A percentile compares a stretch with the other conserved stretches of the same genome.
Conservation (phyloP, 2,113 vertebrate genomes). For the Phodopus roborovskii region DNA sequence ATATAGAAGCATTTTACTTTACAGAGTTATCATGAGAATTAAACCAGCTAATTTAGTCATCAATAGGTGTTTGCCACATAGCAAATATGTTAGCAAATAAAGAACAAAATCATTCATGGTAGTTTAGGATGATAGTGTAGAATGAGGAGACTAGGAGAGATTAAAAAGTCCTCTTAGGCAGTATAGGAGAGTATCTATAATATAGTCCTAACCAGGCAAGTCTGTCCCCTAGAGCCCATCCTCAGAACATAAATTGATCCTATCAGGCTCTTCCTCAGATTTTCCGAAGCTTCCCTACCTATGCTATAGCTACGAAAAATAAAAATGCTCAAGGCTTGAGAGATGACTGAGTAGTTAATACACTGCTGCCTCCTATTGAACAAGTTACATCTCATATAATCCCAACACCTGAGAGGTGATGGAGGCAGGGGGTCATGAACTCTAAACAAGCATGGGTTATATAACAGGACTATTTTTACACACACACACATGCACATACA, state of each 20-base stretch:
- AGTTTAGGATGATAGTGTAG: not conserved
- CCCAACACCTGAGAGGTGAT: not conserved
- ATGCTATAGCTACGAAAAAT: not conserved
- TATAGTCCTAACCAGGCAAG: not conserved
- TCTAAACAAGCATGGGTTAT: not conserved
- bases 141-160: not conserved
- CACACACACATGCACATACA: not conserved
- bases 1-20: not conserved
- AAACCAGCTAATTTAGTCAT: not conserved
- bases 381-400: not conserved
- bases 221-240: not conserved
- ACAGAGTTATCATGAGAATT: not conserved
- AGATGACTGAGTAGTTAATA: not conserved
- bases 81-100: not conserved
- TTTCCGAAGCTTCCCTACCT: not conserved
- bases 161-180: not conserved
- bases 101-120: not conserved
- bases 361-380: not conserved
- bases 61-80: not conserved
- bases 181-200: not conserved
- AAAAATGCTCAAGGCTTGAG: not conserved
- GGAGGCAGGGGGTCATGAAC: not conserved
- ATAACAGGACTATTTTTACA: not conserved
- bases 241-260: not conserved
- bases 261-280: not conserved